Evolutionary conservation across 2,888 invertebrate genomes (phyloP).

Genomic region (Dynastes maya): DNA sequence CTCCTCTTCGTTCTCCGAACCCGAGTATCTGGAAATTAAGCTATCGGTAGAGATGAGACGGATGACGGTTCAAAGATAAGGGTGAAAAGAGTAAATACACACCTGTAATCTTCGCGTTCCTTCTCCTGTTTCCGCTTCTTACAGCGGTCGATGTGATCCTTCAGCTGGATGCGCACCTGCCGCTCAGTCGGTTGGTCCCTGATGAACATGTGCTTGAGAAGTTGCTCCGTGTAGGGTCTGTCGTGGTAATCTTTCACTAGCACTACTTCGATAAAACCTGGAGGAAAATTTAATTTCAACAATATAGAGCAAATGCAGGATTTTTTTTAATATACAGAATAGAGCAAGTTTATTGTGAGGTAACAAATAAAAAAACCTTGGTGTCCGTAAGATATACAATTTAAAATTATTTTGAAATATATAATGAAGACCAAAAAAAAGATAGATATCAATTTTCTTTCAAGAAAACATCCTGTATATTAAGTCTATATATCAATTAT

Average conservation of each 20-base stretch:
- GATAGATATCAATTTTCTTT: no score
- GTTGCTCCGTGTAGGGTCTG: slow-evolving; percentile 97
- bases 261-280: slow-evolving; percentile 96
- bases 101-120: slow-evolving; percentile 82
- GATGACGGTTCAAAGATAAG: not conserved
- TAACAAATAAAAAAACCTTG: slow-evolving; percentile 3
- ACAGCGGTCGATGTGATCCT: slow-evolving; percentile 98
- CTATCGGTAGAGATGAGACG: not conserved
- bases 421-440: not conserved
- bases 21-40: slow-evolving; percentile 81
- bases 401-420: not conserved
- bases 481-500: no score
- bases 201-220: slow-evolving; percentile 97
- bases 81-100: slow-evolving; percentile 22
- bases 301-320: no score
- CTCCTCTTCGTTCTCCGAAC: slow-evolving; percentile 98
- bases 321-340: no score
- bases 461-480: no score
- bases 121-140: slow-evolving; percentile 96
- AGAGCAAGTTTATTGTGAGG: not conserved
- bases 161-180: slow-evolving; percentile 97
- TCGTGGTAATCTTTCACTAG: slow-evolving; percentile 98
- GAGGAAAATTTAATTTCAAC: slow-evolving; percentile 24
- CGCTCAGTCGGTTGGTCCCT: slow-evolving; percentile 99
- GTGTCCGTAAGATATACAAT: not conserved